A percentile compares a stretch with the other conserved stretches of the same genome.
These are phyloP conservation scores for Panthera tigris DNA, from an alignment of 2,113 vertebrate genomes.

Conservation along the genomic window DNA sequence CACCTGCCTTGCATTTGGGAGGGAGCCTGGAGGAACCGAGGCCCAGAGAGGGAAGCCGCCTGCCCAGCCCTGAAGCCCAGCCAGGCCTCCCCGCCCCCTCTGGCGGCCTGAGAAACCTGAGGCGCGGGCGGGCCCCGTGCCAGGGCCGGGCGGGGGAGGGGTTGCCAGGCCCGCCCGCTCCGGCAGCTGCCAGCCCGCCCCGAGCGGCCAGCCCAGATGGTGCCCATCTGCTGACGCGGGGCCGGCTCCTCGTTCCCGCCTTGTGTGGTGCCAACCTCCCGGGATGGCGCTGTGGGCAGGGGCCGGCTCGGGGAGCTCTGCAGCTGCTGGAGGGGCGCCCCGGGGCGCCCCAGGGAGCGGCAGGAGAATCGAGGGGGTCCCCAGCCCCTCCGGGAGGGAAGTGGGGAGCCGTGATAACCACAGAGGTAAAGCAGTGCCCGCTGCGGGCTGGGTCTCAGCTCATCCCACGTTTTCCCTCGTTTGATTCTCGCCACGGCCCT, in stretches of 20 bases:
- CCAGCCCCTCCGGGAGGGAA: background rate
- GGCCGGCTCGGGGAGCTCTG: background rate
- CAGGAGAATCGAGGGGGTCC: background rate
- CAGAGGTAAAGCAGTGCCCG: background rate
- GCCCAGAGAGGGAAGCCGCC: background rate
- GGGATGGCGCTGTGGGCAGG: background rate
- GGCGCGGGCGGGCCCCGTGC: constrained; percentile 41
- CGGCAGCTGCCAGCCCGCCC: constrained; percentile 71
- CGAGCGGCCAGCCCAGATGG: constrained; percentile 82
- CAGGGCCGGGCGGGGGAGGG: constrained; percentile 64
- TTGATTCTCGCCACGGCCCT: background rate
- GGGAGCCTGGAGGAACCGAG: background rate
- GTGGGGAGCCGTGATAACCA: background rate
- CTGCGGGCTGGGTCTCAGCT: background rate
- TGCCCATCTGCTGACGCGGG: constrained; percentile 82
- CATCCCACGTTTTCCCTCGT: background rate
- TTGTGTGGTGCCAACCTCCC: constrained; percentile 46
- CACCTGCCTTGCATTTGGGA: background rate
- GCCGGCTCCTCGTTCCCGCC: constrained; percentile 74
- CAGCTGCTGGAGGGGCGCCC: background rate
- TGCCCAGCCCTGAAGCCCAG: constrained; percentile 35
- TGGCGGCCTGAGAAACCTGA: constrained; percentile 63
- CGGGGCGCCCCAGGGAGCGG: background rate
- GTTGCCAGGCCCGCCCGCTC: constrained; percentile 9
- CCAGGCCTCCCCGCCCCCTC: constrained; percentile 52